A percentile compares a stretch with the other conserved stretches of the same genome.
phyloP scores from a whole-genome alignment of 2,797 vertebrate genomes.

The Eurystomus glaucurus region DNA sequence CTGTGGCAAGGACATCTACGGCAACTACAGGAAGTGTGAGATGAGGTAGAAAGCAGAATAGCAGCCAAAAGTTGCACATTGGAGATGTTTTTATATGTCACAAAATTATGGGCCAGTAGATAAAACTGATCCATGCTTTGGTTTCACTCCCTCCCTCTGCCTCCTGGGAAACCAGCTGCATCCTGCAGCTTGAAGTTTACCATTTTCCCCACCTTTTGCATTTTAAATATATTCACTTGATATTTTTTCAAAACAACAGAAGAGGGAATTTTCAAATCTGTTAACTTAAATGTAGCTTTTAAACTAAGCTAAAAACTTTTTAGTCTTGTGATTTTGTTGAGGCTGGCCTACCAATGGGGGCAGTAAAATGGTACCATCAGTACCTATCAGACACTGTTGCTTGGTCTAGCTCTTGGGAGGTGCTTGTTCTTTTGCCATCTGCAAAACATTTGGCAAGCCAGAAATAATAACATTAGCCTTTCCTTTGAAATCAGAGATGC shows the following conservation, averaged over 20 bases:
- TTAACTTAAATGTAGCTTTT: not conserved
- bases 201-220: not conserved
- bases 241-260: not conserved
- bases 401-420: not conserved
- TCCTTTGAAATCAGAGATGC: constrained; percentile 86
- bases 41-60: constrained; percentile 82
- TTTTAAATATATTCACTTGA: not conserved
- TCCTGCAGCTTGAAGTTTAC: not conserved
- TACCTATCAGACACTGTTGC: not conserved
- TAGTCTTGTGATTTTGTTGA: not conserved
- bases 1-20: constrained; percentile 93
- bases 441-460: not conserved
- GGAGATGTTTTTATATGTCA: not conserved
- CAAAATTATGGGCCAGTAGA: not conserved
- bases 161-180: not conserved
- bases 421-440: not conserved
- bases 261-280: not conserved
- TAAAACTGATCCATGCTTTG: not conserved
- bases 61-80: not conserved
- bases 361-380: not conserved
- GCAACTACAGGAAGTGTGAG: constrained; percentile 90
- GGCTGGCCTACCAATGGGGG: not conserved
- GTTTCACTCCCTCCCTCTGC: not conserved
- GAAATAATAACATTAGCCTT: not conserved
- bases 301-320: not conserved